Evolutionary conservation across 2,113 vertebrate genomes (phyloP).

Genomic region (Neogale vison): DNA sequence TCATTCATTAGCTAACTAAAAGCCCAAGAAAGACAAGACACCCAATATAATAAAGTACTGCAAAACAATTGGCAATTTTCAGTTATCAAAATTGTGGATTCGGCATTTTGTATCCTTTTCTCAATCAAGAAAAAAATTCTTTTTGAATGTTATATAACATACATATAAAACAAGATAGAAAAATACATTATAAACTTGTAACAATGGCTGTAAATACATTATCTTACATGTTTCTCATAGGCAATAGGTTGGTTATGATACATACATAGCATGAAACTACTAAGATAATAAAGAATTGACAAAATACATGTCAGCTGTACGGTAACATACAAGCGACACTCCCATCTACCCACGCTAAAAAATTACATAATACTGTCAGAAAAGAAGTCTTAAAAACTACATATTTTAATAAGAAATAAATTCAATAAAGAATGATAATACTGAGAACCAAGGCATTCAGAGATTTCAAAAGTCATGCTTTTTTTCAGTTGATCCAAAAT

Average conservation of each 20-base stretch:
- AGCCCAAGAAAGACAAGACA: conserved; percentile 90
- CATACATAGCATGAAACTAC: conserved; percentile 90
- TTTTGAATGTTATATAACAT: conserved; percentile 99
- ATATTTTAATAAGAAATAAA: conserved; percentile 89
- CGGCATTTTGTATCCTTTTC: conserved; percentile 91
- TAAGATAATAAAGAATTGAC: conserved; percentile 89
- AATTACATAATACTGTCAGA: conserved; percentile 94
- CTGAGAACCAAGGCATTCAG: conserved; percentile 91
- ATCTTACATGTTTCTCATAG: conserved; percentile 94
- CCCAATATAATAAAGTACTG: conserved; percentile 91
- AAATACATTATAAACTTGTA: conserved; percentile 99
- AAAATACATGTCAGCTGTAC: conserved; percentile 88
- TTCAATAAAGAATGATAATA: conserved; percentile 90
- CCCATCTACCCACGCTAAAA: conserved; percentile 90
- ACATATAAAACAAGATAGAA: conserved; percentile 99
- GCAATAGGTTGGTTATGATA: conserved; percentile 94
- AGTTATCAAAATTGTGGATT: conserved; percentile 91
- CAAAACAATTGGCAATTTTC: conserved; percentile 92
- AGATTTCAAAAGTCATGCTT: conserved; percentile 91
- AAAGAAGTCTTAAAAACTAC: conserved; percentile 89
- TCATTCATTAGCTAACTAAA: conserved; percentile 91
- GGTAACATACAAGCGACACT: conserved; percentile 89
- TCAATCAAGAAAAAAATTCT: conserved; percentile 95
- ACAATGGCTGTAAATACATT: conserved; percentile 98
- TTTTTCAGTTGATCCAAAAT: conserved; percentile 87